Evolutionary conservation across 1,140 invertebrate species (phyloP).

Genomic region (Nasonia vitripennis): DNA sequence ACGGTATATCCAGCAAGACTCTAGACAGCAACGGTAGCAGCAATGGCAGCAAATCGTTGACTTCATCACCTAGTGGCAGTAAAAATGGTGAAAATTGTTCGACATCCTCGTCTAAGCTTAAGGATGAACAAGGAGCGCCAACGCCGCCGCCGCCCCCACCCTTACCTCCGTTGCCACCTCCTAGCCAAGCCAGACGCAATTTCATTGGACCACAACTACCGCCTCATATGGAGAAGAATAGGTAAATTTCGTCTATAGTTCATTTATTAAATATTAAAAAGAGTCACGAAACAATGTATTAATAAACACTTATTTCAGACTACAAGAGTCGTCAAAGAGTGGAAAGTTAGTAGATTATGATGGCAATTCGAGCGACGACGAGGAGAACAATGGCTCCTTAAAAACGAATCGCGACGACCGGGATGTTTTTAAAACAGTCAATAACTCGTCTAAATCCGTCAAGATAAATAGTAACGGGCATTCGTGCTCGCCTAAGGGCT

Average conservation of each 20-base stretch:
- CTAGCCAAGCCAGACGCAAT: conserved; percentile 55
- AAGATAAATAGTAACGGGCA: conserved; percentile 32
- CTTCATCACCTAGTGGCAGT: conserved; percentile 26
- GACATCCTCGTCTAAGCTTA: background rate
- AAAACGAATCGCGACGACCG: background rate
- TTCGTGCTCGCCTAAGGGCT: conserved; percentile 6
- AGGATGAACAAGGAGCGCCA: conserved; percentile 41
- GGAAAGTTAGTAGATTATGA: conserved; percentile 71
- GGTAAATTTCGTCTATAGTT: conserved; percentile 13
- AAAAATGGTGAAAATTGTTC: conserved; percentile 21
- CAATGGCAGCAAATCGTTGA: conserved; percentile 51
- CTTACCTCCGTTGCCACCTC: conserved; percentile 26
- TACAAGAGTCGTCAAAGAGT: conserved; percentile 50
- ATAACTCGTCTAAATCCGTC: conserved; percentile 19
- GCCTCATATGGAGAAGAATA: conserved; percentile 63
- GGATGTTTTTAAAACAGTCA: conserved; percentile 15
- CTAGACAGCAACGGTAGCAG: conserved; percentile 1
- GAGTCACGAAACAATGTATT: background rate
- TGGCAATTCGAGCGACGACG: conserved; percentile 70
- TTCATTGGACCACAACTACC: conserved; percentile 69
- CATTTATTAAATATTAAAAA: background rate
- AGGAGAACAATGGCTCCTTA: conserved; percentile 56
- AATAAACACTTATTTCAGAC: conserved; percentile 28
- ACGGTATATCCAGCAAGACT: conserved; percentile 42
- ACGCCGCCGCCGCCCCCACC: conserved; percentile 38